Base-by-base conservation (phyloP, 2,888 invertebrate species). In the Lasius platythorax region DNA sequence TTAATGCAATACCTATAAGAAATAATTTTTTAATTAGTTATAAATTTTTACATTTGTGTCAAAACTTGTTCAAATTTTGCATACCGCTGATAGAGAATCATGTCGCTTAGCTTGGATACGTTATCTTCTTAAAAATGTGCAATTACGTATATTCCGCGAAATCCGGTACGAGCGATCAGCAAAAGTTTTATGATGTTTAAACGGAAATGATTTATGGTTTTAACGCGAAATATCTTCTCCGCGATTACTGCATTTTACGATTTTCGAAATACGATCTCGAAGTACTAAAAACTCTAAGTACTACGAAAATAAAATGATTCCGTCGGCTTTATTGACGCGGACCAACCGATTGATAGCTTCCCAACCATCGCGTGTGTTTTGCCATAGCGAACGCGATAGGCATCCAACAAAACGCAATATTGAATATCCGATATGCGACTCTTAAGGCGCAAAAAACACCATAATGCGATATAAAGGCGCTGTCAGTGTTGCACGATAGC, bases 241-340 rank as follows among this genome's bases (percentile, higher is more conserved):
- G 64, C 53, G 58, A 85, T 72, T 85, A 86, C 58, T 64, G 46
- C 46, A 61, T 50, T 87, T 87, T 87, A 83, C 83, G 73, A 76
- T 85, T 83, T 72, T 64, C 43, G 56, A 83, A 82, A 78, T 68
- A 73, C 66, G 75, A 81, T 18, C 15, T 11, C 68, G 28, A 37
- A 30, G 76, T 64, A 84, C 46, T 75, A 56, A 85, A 84, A n/a
- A 68, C 61, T 33, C 46, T 63, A 81, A 82, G 76, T 37, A 78
- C 63, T 68, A 46, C n/a, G 58, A 73, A 76, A 85, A 85, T 87
- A 82, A 85, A 85, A 75, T 28, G 58, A 75, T 64, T 43, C 76
- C 58, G 30, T 5, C 30, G 46, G 58, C n/a, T 79, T 83, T 83
- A 79, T 85, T 83, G 78, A 23, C 37, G 64, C 64, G 37, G 53